Conservation (phyloP, 2,888 invertebrate genomes). For the Ichneumoninae sp. region DNA sequence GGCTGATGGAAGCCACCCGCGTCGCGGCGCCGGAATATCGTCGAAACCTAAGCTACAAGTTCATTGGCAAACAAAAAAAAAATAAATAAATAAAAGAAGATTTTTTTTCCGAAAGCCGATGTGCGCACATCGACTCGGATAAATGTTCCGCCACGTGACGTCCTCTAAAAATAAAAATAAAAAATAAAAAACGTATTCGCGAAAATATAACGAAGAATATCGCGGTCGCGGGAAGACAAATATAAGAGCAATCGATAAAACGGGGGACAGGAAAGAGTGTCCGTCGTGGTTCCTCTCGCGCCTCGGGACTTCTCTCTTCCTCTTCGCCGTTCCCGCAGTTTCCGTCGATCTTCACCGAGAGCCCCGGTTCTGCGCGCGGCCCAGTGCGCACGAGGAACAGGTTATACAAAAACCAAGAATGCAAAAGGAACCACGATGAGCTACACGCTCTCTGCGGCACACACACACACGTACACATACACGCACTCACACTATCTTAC, state of each 20-base stretch:
- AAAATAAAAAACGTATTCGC: not conserved
- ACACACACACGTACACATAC: not conserved
- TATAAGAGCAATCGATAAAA: not conserved
- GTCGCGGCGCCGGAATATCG: slow-evolving; percentile 72
- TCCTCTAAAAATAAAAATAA: not conserved
- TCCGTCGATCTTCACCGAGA: slow-evolving; percentile 61
- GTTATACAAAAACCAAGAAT: slow-evolving; percentile 68
- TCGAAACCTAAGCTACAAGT: slow-evolving; percentile 50
- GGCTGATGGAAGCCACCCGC: slow-evolving; percentile 74
- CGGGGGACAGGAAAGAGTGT: slow-evolving; percentile 7
- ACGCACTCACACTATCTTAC: not conserved
- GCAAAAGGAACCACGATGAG: slow-evolving; percentile 68
- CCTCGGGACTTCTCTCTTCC: slow-evolving; percentile 31
- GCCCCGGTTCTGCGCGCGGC: slow-evolving; percentile 65
- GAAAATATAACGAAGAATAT: not conserved
- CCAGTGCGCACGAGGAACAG: slow-evolving; percentile 63
- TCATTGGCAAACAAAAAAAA: slow-evolving; percentile 12
- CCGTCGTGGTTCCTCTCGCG: slow-evolving; percentile 19
- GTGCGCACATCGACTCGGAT: not conserved
- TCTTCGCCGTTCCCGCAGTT: slow-evolving; percentile 54
- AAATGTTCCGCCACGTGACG: not conserved
- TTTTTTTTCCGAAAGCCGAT: not conserved
- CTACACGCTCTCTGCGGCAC: slow-evolving; percentile 52
- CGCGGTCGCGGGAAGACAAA: not conserved
- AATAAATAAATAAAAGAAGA: not conserved